Base-by-base conservation (phyloP, 2,888 invertebrate species). In the Drosophila kanekoi region DNA sequence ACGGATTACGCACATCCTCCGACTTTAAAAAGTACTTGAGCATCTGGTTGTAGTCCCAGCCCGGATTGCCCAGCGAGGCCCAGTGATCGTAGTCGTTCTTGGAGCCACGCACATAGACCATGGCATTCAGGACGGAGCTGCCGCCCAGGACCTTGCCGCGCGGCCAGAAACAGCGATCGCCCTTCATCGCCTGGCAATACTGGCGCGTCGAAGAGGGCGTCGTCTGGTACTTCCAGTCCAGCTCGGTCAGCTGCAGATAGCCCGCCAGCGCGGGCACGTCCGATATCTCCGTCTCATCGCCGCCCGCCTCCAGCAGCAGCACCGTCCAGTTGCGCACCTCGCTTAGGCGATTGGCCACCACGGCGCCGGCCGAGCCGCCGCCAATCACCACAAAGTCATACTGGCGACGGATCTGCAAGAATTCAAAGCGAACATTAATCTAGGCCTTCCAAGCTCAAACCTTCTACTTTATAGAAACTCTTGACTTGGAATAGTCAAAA, bases 221-320 rank as follows among this genome's bases (percentile, higher is more conserved):
- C 3, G 97, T 98, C 92, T 97, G 96, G 92, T 96, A 98, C 93
- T 97, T 96, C 98, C 98, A 98, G 93, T 98, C 98, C 91, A 97
- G 94, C 35, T 97, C 96, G 20, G 97, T 96, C 66, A 97, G 94
- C 90, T 98, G 97, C 23, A 95, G 94, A 91, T 97, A 98, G 13
- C 96, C 96, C 20, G 96, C 96, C 68, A 98, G 92, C 0, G 97
- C 95, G 2, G 97, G 98, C 59, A 97, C 95, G 92, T 98, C 97
- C 4, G 97, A 96, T 69, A 97, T 95, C 92, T 97, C 97, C 73
- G 96, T 96, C 92, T 98, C 97, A 92, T 97, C 96, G 43, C 96
- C 95, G 38, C 97, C 97, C 1, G 97, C 97, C 92, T 98, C 98
- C 62, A 98, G 91, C 6, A 98, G 93, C 68, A 98, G 93, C 9